Base-by-base conservation (phyloP, 2,797 vertebrate species). In the Pteronotus mesoamericanus region DNA sequence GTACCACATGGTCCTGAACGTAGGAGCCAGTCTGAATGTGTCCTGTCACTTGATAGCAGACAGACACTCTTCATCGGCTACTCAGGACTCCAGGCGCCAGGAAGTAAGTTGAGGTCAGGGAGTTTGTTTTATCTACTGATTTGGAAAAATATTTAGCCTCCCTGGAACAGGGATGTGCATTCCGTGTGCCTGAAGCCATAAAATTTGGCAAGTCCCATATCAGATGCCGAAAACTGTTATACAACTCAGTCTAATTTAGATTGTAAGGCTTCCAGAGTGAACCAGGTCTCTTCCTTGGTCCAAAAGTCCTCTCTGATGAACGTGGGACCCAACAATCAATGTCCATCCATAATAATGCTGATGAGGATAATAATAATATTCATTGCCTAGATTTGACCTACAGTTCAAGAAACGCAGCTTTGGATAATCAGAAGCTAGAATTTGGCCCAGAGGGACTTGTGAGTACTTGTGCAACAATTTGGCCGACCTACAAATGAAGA, bases 71-170 rank as follows among this genome's bases (percentile, higher is more conserved):
- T 97, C 97, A 96, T 59, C 96, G 95, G 96, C 96, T 85, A 55
- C 96, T 95, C 94, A 94, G 86, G 95, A 95, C 92, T 93, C 93
- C 80, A 95, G 97, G 97, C 96, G 96, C 97, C 97, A 97, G 96
- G 95, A 96, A 97, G 97, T 86, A 97, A 97, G 95, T 96, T 97
- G 97, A 98, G 97, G 97, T 97, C 97, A 97, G 96, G 96, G 96
- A 96, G 95, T 97, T 97, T 97, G 97, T 97, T 98, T 97, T 98
- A 98, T 97, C 97, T 97, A 97, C 97, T 97, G 97, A 97, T 97
- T 96, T 97, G 97, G 97, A 98, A 97, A 97, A 97, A 98, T 97
- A 97, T 97, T 97, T 95, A 97, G 92, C 97, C 94, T 96, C 96
- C 82, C 97, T 97, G 97, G 96, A 97, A 95, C 88, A 95, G 96